phyloP scores from a whole-genome alignment of 2,888 invertebrate genomes.

The Busseola fusca region DNA sequence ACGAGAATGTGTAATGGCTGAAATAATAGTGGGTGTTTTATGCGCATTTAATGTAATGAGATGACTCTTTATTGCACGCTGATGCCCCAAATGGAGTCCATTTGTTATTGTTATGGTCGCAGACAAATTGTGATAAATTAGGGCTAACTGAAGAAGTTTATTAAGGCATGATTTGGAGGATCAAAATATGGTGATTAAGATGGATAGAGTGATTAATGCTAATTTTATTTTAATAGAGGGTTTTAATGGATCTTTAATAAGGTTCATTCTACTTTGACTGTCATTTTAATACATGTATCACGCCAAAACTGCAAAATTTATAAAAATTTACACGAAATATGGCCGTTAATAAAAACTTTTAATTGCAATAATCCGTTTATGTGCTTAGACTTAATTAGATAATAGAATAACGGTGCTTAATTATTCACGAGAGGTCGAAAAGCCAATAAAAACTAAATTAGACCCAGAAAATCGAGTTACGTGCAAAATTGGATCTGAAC shows the following conservation, averaged over 20 bases:
- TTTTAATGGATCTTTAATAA: not conserved
- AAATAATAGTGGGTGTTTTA: conserved; percentile 56
- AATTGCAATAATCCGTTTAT: conserved; percentile 30
- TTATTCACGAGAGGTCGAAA: conserved; percentile 41
- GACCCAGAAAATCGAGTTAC: conserved; percentile 41
- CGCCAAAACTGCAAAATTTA: not conserved
- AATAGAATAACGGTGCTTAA: conserved; percentile 29
- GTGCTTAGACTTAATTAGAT: conserved; percentile 26
- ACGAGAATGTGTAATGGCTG: conserved; percentile 50
- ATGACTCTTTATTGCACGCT: conserved; percentile 51
- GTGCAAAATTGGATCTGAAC: conserved; percentile 46
- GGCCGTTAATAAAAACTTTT: conserved; percentile 24
- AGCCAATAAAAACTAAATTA: conserved; percentile 50
- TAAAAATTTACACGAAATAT: conserved; percentile 10
- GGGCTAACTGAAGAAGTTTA: conserved; percentile 32
- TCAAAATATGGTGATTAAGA: conserved; percentile 37
- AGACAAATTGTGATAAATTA: conserved; percentile 46
- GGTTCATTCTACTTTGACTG: not conserved
- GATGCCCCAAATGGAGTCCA: conserved; percentile 29
- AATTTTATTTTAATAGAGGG: conserved; percentile 20
- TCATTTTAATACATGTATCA: conserved; percentile 13
- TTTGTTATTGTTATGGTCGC: conserved; percentile 37
- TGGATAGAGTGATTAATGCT: conserved; percentile 29
- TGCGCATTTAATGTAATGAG: conserved; percentile 57
- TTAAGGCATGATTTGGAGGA: conserved; percentile 13